Percentiles rank a stretch among this genome's conserved stretches.
These are phyloP conservation scores for Orgyia antiqua DNA, from an alignment of 2,888 invertebrate species.

Conservation along the genomic window DNA sequence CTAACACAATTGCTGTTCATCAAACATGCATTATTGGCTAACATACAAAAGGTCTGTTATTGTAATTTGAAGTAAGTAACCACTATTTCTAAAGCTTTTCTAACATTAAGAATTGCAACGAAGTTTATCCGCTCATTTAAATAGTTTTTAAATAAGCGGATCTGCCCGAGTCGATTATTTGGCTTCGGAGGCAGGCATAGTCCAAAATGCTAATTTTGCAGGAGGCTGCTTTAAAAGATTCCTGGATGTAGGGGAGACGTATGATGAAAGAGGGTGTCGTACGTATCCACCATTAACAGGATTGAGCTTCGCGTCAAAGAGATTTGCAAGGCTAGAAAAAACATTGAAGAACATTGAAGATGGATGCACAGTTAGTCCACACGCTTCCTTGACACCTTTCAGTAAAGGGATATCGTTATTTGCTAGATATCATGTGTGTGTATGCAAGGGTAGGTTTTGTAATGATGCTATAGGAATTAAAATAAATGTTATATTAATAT, in stretches of 20 bases:
- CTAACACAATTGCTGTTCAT: too few species aligned
- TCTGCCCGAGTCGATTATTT: too few species aligned
- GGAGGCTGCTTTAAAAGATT: slow-evolving; percentile 36
- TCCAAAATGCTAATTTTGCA: slow-evolving; percentile 3
- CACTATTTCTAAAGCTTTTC: too few species aligned
- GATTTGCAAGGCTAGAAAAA: slow-evolving; percentile 28
- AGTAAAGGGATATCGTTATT: slow-evolving; percentile 41
- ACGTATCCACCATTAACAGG: slow-evolving; percentile 27
- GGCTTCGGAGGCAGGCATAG: too few species aligned
- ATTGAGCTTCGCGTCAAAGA: slow-evolving; percentile 23
- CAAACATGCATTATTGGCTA: too few species aligned
- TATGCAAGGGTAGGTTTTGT: slow-evolving; percentile 28
- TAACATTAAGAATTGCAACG: too few species aligned
- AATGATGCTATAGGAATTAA: slow-evolving; percentile 22
- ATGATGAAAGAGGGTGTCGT: slow-evolving; percentile 44
- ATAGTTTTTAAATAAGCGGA: too few species aligned
- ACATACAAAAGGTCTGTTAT: too few species aligned
- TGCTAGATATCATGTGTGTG: slow-evolving; percentile 14
- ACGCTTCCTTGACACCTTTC: slow-evolving; percentile 45
- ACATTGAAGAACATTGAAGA: slow-evolving; percentile 16
- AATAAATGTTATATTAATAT: slow-evolving; percentile 4
- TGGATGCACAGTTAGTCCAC: slow-evolving; percentile 42
- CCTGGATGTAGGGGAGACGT: slow-evolving; percentile 32
- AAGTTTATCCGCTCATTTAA: too few species aligned
- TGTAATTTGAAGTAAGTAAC: too few species aligned